A percentile compares a stretch with the other conserved stretches of the same genome.
phyloP scores from a whole-genome alignment of 2,113 vertebrate species.

The Oryzias celebensis region DNA sequence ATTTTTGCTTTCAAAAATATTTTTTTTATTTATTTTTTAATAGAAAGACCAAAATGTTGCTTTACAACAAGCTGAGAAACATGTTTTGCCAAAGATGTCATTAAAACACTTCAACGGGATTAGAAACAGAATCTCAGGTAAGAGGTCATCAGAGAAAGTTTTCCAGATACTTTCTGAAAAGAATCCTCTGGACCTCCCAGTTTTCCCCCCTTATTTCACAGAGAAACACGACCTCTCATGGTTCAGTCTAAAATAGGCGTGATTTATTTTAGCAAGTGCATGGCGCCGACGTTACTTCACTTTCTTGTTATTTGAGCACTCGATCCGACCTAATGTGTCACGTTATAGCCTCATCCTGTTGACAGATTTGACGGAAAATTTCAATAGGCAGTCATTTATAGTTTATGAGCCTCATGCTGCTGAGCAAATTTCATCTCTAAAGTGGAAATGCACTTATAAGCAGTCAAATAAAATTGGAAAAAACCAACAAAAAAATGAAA shows the following conservation, averaged over 20 bases:
- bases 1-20: no score
- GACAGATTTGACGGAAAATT: conserved; percentile 40
- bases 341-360: conserved; percentile 54
- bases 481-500: background rate
- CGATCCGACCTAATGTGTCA: conserved; percentile 49
- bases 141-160: conserved; percentile 4
- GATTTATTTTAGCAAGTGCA: conserved; percentile 72
- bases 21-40: no score
- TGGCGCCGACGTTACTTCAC: conserved; percentile 75
- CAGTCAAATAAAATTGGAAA: background rate
- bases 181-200: conserved; percentile 24
- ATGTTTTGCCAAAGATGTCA: no score
- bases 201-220: conserved; percentile 50
- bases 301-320: conserved; percentile 73
- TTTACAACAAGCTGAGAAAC: no score
- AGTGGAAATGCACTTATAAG: background rate
- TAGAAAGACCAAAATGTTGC: no score
- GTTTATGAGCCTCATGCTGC: background rate
- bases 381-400: conserved; percentile 20
- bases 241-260: conserved; percentile 71
- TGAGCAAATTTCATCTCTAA: background rate
- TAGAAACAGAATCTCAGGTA: conserved; percentile 7
- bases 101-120: background rate
- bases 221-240: conserved; percentile 60
- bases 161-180: conserved; percentile 18